Evolutionary conservation across 2,797 vertebrate genomes (phyloP).

Genomic region (Lophotriccus pileatus): DNA sequence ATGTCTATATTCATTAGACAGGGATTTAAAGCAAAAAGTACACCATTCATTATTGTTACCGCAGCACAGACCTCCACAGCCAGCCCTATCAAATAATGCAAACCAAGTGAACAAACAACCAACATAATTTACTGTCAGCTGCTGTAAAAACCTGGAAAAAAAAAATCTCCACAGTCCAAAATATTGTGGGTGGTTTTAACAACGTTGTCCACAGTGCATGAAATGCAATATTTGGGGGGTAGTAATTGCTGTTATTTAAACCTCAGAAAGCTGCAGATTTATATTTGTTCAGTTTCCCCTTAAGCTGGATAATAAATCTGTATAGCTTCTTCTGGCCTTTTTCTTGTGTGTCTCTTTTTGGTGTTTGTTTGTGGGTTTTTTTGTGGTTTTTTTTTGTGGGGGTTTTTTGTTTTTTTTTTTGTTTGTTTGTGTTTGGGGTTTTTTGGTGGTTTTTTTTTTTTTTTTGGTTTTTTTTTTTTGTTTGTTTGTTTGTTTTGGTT

Average conservation of each 20-base stretch:
- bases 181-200: constrained; percentile 45
- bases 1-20: constrained; percentile 63
- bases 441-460: background rate
- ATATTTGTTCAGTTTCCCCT: constrained; percentile 55
- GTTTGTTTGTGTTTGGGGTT: no score
- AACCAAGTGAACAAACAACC: constrained; percentile 40
- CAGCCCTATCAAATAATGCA: constrained; percentile 45
- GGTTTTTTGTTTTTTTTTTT: no score
- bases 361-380: no score
- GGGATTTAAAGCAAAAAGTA: constrained; percentile 52
- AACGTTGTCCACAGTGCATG: constrained; percentile 55
- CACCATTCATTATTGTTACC: constrained; percentile 38
- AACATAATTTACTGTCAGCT: constrained; percentile 49
- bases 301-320: constrained; percentile 64
- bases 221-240: constrained; percentile 59
- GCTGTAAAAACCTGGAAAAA: constrained; percentile 35
- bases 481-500: no score
- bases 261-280: constrained; percentile 63
- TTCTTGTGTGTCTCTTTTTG: background rate
- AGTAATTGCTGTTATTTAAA: constrained; percentile 68
- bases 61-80: background rate
- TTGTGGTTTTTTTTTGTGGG: no score
- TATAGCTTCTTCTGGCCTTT: background rate
- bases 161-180: constrained; percentile 37
- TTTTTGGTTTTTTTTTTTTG: no score